These are phyloP conservation scores for Drosophila subobscura DNA, from an alignment of 1,140 invertebrate genomes.

Conservation along the genomic window DNA sequence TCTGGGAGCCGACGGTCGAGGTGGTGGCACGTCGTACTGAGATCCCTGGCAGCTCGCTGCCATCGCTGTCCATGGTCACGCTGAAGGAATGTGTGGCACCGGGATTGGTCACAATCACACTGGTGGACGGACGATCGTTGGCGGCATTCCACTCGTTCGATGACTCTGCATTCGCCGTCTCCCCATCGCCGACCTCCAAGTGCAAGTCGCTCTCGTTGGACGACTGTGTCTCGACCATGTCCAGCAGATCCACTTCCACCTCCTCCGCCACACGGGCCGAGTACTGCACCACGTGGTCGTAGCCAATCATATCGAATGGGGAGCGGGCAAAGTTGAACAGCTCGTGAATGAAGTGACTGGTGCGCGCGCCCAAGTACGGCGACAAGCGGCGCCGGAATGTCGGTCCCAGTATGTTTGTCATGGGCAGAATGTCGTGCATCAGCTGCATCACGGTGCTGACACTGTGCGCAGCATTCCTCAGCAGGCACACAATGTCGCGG, in stretches of 20 bases:
- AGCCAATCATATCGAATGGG: conserved; percentile 92
- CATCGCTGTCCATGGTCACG: conserved; percentile 69
- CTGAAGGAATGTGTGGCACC: conserved; percentile 71
- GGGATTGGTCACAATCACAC: conserved; percentile 74
- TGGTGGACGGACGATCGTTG: conserved; percentile 54
- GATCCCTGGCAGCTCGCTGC: conserved; percentile 67
- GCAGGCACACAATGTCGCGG: conserved; percentile 90
- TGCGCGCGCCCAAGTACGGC: conserved; percentile 85
- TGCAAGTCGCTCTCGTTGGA: conserved; percentile 41
- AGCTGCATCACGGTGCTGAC: conserved; percentile 87
- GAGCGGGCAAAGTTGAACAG: conserved; percentile 93
- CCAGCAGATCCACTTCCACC: conserved; percentile 66
- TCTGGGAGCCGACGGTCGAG: conserved; percentile 68
- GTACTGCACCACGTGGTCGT: conserved; percentile 87
- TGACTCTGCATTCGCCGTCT: conserved; percentile 30
- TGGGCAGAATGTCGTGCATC: conserved; percentile 88
- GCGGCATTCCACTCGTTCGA: conserved; percentile 31
- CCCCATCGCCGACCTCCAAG: conserved; percentile 32
- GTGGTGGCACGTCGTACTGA: conserved; percentile 65
- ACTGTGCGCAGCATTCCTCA: conserved; percentile 87
- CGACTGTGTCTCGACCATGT: conserved; percentile 58
- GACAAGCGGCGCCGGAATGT: conserved; percentile 88
- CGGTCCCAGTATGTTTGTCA: conserved; percentile 89
- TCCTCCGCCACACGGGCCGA: conserved; percentile 68
- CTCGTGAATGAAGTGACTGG: conserved; percentile 95